A percentile compares a stretch with the other conserved stretches of the same genome.
phyloP scores from a whole-genome alignment of 2,113 vertebrate genomes.

The Pangasianodon hypophthalmus region DNA sequence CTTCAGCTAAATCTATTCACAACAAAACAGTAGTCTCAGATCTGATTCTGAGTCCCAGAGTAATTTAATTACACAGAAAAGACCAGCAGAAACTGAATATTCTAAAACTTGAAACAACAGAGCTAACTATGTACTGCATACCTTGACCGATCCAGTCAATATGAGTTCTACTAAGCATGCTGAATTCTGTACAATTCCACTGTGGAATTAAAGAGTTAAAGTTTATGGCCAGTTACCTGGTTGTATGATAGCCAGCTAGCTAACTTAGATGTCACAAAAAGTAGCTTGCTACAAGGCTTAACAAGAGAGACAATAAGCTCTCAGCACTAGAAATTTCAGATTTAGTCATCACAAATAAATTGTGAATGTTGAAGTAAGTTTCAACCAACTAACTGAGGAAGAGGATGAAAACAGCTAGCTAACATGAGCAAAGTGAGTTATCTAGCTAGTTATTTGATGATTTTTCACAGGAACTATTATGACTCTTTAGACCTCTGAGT shows the following conservation, averaged over 20 bases:
- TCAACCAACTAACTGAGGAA: background rate
- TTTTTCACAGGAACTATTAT: background rate
- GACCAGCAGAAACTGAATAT: background rate
- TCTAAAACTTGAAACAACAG: background rate
- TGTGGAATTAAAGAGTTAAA: background rate
- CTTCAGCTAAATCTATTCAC: constrained; percentile 13
- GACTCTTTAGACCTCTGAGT: background rate
- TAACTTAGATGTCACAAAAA: background rate
- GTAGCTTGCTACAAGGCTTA: background rate
- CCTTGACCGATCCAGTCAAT: background rate
- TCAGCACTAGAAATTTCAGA: background rate
- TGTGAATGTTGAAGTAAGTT: background rate
- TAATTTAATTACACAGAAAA: background rate
- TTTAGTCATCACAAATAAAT: background rate
- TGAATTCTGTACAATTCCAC: background rate
- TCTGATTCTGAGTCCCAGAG: background rate
- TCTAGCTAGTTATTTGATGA: background rate
- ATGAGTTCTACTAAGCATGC: background rate
- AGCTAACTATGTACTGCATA: background rate
- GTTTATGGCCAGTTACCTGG: background rate
- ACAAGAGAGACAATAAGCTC: background rate
- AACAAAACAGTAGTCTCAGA: background rate
- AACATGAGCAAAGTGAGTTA: background rate
- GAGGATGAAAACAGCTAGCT: background rate
- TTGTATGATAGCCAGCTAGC: background rate